Evolutionary conservation across 2,797 vertebrate genomes (phyloP).

Genomic region (Cossypha dichroa): DNA sequence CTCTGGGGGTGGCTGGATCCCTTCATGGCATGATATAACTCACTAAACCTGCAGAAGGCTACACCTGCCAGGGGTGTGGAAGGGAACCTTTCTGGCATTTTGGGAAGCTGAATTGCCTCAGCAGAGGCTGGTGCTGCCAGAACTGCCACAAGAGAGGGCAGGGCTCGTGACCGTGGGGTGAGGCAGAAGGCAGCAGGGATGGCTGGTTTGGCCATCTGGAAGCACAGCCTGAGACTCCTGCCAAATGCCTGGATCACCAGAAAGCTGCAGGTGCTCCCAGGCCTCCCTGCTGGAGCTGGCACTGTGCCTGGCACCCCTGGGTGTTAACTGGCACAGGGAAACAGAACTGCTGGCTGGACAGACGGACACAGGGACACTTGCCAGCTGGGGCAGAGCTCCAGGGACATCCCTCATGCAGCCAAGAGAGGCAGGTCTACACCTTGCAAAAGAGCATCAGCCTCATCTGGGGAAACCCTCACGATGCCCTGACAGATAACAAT

Average conservation of each 20-base stretch:
- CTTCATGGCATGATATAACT: background rate
- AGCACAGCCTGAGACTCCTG: background rate
- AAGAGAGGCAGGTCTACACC: background rate
- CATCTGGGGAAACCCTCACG: background rate
- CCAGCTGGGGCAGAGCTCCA: background rate
- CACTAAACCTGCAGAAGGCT: background rate
- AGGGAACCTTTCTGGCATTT: background rate
- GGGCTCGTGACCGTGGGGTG: fast-evolving
- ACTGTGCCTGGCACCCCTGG: background rate
- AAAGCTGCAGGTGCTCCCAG: background rate
- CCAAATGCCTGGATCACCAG: background rate
- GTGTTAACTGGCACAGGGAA: background rate
- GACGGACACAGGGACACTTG: background rate
- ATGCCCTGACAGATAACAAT: background rate
- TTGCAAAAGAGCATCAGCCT: background rate
- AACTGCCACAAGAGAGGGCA: background rate
- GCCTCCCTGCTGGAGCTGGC: background rate
- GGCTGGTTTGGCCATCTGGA: background rate
- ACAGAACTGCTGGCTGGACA: background rate
- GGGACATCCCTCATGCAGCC: fast-evolving
- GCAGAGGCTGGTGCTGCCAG: background rate
- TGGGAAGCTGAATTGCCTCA: background rate
- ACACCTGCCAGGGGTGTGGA: background rate
- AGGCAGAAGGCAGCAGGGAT: background rate
- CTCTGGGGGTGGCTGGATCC: background rate